phyloP scores from a whole-genome alignment of 2,797 vertebrate genomes.

The Bryconaethiops microstoma region DNA sequence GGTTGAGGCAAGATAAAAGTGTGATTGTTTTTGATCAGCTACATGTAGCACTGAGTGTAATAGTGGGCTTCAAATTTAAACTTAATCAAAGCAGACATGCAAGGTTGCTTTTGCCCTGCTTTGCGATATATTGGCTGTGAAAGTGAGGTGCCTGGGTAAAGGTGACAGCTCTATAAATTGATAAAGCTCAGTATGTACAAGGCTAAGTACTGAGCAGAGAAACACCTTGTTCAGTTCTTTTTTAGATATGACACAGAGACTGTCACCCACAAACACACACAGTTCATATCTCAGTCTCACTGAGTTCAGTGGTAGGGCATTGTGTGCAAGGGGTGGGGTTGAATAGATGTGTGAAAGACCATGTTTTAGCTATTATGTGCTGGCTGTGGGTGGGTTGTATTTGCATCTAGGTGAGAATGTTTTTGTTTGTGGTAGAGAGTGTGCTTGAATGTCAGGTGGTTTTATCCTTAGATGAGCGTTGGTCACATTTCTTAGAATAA shows the following conservation, averaged over 20 bases:
- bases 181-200: constrained; percentile 35
- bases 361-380: constrained; percentile 29
- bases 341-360: constrained; percentile 45
- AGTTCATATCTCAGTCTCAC: constrained; percentile 69
- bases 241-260: constrained; percentile 32
- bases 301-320: constrained; percentile 71
- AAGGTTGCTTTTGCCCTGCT: constrained; percentile 39
- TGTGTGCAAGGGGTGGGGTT: constrained; percentile 32
- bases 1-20: too few species aligned
- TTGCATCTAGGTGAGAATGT: neutral
- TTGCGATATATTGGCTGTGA: constrained; percentile 49
- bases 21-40: constrained; percentile 28
- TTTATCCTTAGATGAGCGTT: neutral
- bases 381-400: constrained; percentile 12
- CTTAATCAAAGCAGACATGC: constrained; percentile 30
- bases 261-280: constrained; percentile 25
- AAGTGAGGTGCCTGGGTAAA: constrained; percentile 42
- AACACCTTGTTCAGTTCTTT: constrained; percentile 42
- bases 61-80: constrained; percentile 31
- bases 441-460: neutral
- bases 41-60: constrained; percentile 34
- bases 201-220: constrained; percentile 37
- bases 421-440: neutral
- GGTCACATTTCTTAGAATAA: neutral
- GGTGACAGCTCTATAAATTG: constrained; percentile 52